Evolutionary conservation across 1,140 invertebrate genomes (phyloP).

Genomic region (Atta texana): DNA sequence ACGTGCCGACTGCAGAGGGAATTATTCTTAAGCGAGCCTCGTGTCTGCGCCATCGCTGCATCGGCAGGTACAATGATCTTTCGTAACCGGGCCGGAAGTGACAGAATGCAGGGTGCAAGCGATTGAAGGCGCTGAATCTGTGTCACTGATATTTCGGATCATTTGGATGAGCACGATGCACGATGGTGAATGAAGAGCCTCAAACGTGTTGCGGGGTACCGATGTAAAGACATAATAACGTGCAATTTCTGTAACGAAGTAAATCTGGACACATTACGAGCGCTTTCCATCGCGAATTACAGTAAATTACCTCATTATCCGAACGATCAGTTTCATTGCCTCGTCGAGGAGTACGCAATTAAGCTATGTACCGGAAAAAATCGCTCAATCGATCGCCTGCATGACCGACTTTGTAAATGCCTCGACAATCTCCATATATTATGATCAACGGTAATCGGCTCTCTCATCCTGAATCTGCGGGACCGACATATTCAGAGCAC

Average conservation of each 20-base stretch:
- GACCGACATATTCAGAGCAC: constrained; percentile 44
- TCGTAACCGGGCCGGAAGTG: constrained; percentile 74
- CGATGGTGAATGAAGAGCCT: background rate
- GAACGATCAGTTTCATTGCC: constrained; percentile 52
- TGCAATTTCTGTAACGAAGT: constrained; percentile 47
- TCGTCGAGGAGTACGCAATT: background rate
- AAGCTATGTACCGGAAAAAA: constrained; percentile 15
- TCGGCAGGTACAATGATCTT: constrained; percentile 70
- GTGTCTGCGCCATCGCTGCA: constrained; percentile 53
- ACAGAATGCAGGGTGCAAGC: constrained; percentile 56
- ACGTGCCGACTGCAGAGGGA: constrained; percentile 64
- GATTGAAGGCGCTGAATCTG: constrained; percentile 40
- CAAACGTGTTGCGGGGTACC: background rate
- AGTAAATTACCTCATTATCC: constrained; percentile 51
- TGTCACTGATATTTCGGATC: constrained; percentile 31
- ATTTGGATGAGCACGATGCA: background rate
- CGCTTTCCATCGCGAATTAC: constrained; percentile 37
- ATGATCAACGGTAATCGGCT: constrained; percentile 30
- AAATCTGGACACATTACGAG: constrained; percentile 40
- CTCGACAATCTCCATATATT: constrained; percentile 54
- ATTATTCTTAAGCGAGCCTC: constrained; percentile 60
- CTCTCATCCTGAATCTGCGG: constrained; percentile 52
- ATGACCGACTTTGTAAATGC: constrained; percentile 27
- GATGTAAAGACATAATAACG: constrained; percentile 13
- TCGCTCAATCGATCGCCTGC: constrained; percentile 28